Percentiles rank a stretch among this genome's conserved stretches.
phyloP scores from a whole-genome alignment of 2,797 vertebrate genomes.

The Sylvilagus floridanus region DNA sequence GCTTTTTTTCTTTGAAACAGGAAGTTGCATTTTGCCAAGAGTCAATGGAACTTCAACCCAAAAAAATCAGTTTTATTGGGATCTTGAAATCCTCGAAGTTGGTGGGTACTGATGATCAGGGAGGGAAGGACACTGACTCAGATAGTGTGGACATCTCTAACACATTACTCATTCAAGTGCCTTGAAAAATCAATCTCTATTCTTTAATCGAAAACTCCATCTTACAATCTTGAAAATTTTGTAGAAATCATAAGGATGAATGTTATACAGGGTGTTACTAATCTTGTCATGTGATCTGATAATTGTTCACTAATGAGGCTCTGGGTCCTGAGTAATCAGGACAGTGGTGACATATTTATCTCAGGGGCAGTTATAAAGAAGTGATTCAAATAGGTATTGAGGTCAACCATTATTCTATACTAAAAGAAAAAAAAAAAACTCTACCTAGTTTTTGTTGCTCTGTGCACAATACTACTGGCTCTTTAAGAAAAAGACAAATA shows the following conservation, averaged over 20 bases:
- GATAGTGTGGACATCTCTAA: not conserved
- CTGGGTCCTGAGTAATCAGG: constrained; percentile 47
- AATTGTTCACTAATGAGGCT: constrained; percentile 40
- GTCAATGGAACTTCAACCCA: constrained; percentile 70
- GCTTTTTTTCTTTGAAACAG: constrained; percentile 81
- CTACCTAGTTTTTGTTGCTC: constrained; percentile 45
- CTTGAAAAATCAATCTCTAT: not conserved
- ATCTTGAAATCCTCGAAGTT: constrained; percentile 56
- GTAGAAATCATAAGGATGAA: constrained; percentile 35
- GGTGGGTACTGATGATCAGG: constrained; percentile 31
- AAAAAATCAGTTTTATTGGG: constrained; percentile 65
- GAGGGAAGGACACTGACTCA: not conserved
- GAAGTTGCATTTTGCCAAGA: constrained; percentile 82
- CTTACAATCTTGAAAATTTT: constrained; percentile 47
- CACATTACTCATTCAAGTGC: not conserved
- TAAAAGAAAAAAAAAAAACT: constrained; percentile 40
- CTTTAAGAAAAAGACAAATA: constrained; percentile 71
- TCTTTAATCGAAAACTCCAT: not conserved
- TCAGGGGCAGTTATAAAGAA: constrained; percentile 47
- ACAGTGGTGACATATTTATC: constrained; percentile 10
- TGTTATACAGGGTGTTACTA: constrained; percentile 1
- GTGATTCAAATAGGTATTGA: constrained; percentile 62
- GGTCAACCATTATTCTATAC: constrained; percentile 42
- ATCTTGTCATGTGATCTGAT: constrained; percentile 17
- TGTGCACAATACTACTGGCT: constrained; percentile 17